Evolutionary conservation across 2,888 invertebrate genomes (phyloP).

Genomic region (Lydus trimaculatus): DNA sequence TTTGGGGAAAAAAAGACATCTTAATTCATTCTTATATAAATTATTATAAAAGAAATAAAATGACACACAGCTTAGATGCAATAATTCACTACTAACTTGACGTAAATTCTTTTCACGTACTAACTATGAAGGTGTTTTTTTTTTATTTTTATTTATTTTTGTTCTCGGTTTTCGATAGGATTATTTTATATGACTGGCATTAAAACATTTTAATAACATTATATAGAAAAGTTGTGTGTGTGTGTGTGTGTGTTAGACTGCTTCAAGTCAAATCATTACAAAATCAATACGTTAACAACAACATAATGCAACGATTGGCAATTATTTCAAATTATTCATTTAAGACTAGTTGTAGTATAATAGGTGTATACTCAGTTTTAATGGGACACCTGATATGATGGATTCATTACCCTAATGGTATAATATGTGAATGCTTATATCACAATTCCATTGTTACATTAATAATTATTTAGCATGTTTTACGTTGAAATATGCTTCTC

Average conservation of each 20-base stretch:
- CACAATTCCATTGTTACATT: slow-evolving; percentile 22
- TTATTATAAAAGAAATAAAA: slow-evolving; percentile 25
- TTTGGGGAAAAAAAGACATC: slow-evolving; percentile 16
- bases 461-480: slow-evolving; percentile 25
- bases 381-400: slow-evolving; percentile 11
- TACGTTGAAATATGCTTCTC: slow-evolving; percentile 19
- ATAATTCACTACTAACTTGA: slow-evolving; percentile 31
- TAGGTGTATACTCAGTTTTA: neutral
- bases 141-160: no score
- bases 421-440: neutral
- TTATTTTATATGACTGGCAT: slow-evolving; percentile 27
- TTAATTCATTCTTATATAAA: slow-evolving; percentile 35
- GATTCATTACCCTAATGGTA: slow-evolving; percentile 1
- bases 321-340: slow-evolving; percentile 9
- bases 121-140: slow-evolving; percentile 15
- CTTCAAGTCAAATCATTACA: slow-evolving; percentile 20
- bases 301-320: neutral
- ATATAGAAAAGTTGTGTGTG: slow-evolving; percentile 15
- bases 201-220: slow-evolving; percentile 19
- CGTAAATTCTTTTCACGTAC: slow-evolving; percentile 30
- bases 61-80: slow-evolving; percentile 29
- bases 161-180: neutral
- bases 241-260: slow-evolving; percentile 1
- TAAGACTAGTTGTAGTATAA: neutral
- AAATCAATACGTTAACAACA: slow-evolving; percentile 9